Percentiles rank a stretch among this genome's conserved stretches.
Evolutionary conservation across 2,113 vertebrate genomes (phyloP).

Genomic region (Sakesphorus luctuosus): DNA sequence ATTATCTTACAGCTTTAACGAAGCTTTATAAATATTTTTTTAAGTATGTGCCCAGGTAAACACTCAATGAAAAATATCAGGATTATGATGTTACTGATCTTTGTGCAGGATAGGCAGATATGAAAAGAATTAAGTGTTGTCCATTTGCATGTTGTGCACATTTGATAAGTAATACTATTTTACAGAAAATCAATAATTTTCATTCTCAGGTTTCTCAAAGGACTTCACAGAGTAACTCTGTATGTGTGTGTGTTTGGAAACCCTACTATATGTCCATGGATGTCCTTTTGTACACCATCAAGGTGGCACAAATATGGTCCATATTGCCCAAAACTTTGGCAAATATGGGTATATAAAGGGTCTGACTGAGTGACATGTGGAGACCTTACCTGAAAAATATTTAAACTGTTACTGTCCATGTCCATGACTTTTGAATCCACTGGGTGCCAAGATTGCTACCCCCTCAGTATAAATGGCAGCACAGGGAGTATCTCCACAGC

Average conservation of each 20-base stretch:
- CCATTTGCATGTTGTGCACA: fast-evolving
- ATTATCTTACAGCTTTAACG: background rate
- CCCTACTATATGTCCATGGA: fast-evolving
- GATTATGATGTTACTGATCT: background rate
- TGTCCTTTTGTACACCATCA: background rate
- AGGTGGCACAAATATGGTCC: fast-evolving
- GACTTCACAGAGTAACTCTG: background rate
- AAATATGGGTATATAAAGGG: background rate
- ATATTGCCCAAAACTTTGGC: background rate
- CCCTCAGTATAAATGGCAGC: background rate
- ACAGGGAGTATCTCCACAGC: too few species aligned
- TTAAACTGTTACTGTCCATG: background rate
- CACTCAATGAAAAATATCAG: background rate
- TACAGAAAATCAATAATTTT: background rate
- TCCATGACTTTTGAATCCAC: background rate
- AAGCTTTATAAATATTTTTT: background rate
- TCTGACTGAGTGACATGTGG: background rate
- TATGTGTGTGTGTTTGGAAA: background rate
- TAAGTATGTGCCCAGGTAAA: background rate
- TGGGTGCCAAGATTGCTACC: background rate
- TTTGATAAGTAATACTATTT: background rate
- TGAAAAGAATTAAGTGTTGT: background rate
- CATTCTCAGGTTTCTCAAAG: background rate
- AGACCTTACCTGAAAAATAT: background rate
- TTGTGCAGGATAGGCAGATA: background rate